A percentile compares a stretch with the other conserved stretches of the same genome.
Evolutionary conservation across 1,140 invertebrate species (phyloP).

Genomic region (Onthophagus taurus): DNA sequence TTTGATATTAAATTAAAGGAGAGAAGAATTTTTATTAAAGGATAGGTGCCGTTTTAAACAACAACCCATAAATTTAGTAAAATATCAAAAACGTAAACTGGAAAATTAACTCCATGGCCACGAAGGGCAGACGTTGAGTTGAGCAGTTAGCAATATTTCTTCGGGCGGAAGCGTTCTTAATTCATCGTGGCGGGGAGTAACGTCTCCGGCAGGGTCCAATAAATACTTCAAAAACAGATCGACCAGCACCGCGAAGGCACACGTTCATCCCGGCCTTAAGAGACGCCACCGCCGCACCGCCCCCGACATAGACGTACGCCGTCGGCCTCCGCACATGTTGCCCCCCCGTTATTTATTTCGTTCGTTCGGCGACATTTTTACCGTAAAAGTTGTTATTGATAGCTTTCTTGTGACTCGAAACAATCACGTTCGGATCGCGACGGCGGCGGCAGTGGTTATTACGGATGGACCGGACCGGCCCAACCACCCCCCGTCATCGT

Average conservation of each 20-base stretch:
- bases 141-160: too few relatives aligned
- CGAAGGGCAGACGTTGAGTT: too few relatives aligned
- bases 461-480: constrained; percentile 18
- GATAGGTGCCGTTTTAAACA: too few relatives aligned
- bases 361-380: constrained; percentile 22
- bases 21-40: too few relatives aligned
- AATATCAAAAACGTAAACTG: too few relatives aligned
- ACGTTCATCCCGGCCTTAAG: neutral
- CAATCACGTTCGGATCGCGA: constrained; percentile 18
- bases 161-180: too few relatives aligned
- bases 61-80: too few relatives aligned
- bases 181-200: neutral
- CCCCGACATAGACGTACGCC: neutral
- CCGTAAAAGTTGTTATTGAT: constrained; percentile 28
- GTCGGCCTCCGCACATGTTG: neutral
- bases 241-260: neutral
- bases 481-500: constrained; percentile 22
- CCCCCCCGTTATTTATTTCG: constrained; percentile 13
- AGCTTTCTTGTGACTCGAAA: constrained; percentile 20
- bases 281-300: neutral
- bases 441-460: constrained; percentile 19
- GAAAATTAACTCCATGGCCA: too few relatives aligned
- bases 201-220: constrained; percentile 8
- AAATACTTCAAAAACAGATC: constrained; percentile 10
- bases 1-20: too few relatives aligned